phyloP scores from a whole-genome alignment of 2,888 invertebrate genomes.

The Pterostichus niger region DNA sequence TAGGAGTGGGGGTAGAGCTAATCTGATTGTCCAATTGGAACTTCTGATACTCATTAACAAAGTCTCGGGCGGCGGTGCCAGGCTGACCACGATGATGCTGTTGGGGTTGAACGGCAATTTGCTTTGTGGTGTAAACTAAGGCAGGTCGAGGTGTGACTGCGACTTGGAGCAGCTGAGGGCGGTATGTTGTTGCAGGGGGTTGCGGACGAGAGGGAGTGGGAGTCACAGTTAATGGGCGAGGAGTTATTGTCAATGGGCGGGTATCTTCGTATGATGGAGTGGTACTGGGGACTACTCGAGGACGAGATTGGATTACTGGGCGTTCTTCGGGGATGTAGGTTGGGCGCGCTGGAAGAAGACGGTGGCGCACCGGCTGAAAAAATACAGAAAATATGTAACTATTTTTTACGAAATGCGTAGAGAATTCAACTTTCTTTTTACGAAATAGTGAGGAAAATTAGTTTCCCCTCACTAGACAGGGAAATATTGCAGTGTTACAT shows the following conservation, averaged over 20 bases:
- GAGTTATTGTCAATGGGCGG: constrained; percentile 80
- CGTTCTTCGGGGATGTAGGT: constrained; percentile 70
- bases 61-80: constrained; percentile 78
- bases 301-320: constrained; percentile 58
- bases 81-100: constrained; percentile 71
- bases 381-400: not conserved
- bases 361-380: constrained; percentile 72
- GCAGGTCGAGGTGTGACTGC: constrained; percentile 81
- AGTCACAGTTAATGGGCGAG: constrained; percentile 80
- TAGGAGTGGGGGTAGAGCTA: constrained; percentile 79
- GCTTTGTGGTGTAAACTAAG: constrained; percentile 74
- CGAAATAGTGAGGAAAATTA: too few relatives aligned
- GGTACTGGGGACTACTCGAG: constrained; percentile 69
- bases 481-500: too few relatives aligned
- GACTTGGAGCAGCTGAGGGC: constrained; percentile 81
- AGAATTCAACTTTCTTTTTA: too few relatives aligned
- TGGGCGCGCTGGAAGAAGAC: constrained; percentile 71
- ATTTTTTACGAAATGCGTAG: not conserved
- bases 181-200: constrained; percentile 84
- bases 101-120: constrained; percentile 75
- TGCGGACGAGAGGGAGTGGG: constrained; percentile 76
- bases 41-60: constrained; percentile 87
- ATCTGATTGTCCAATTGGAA: constrained; percentile 84
- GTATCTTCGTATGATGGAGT: constrained; percentile 69
- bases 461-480: too few relatives aligned